Conservation (phyloP, 1,140 invertebrate genomes). For the Caerostris darwini region DNA sequence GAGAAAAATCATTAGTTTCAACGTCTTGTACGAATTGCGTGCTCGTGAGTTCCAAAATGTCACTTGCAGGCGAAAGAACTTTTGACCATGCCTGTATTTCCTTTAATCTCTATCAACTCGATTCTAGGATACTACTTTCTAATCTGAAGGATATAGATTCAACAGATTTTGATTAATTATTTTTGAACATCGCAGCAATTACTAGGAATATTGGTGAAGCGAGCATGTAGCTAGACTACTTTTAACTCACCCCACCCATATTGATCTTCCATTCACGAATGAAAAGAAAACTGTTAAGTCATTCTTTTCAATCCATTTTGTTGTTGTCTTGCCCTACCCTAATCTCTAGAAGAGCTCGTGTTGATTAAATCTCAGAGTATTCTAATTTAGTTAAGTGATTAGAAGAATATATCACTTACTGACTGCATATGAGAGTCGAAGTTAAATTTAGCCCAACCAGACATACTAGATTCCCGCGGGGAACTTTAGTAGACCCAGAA, state of each 20-base stretch:
- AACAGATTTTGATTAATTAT: conserved; percentile 60
- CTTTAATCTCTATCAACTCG: not conserved
- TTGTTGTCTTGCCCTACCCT: conserved; percentile 14
- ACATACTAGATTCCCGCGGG: conserved; percentile 24
- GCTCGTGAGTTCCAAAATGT: not conserved
- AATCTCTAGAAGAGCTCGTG: not conserved
- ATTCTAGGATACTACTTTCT: not conserved
- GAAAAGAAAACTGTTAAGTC: conserved; percentile 21
- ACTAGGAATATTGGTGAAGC: not conserved
- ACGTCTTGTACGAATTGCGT: not conserved
- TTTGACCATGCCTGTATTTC: not conserved
- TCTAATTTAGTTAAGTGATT: conserved; percentile 56
- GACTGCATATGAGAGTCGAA: not conserved
- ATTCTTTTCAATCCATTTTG: conserved; percentile 18
- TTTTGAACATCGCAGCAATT: conserved; percentile 16
- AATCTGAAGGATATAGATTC: conserved; percentile 29
- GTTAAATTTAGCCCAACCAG: conserved; percentile 39
- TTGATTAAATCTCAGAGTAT: not conserved
- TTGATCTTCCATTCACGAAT: conserved; percentile 41
- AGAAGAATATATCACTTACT: conserved; percentile 9
- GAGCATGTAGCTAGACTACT: conserved; percentile 5
- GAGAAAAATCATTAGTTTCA: not conserved
- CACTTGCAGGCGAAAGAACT: conserved; percentile 7
- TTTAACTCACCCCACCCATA: conserved; percentile 53
- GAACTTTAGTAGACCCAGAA: conserved; percentile 1